phyloP scores from a whole-genome alignment of 30 jellyfish, hydroid and myxozoan species.

The Cassiopea xamachana region DNA sequence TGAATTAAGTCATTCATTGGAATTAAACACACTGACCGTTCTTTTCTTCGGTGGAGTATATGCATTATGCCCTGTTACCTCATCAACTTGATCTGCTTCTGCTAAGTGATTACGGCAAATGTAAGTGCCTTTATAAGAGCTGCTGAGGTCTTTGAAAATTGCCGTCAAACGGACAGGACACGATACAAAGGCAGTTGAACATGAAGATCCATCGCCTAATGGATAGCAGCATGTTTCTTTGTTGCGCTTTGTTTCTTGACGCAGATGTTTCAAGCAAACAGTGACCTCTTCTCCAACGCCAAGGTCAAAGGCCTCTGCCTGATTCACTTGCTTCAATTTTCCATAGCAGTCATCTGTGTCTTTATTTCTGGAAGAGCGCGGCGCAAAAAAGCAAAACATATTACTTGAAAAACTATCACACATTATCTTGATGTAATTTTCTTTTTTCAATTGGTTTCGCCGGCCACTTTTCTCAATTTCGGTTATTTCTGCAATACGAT shows the following conservation, averaged over 20 bases:
- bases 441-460: too few relatives aligned
- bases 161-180: constrained; percentile 16
- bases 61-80: constrained; percentile 19
- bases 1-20: not conserved
- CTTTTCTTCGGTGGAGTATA: constrained; percentile 27
- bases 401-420: too few relatives aligned
- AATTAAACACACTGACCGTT: constrained; percentile 16
- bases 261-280: constrained; percentile 20
- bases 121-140: constrained; percentile 23
- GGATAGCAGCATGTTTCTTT: constrained; percentile 22
- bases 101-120: constrained; percentile 13
- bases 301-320: too few relatives aligned
- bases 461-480: too few relatives aligned
- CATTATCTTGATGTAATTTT: too few relatives aligned
- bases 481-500: too few relatives aligned
- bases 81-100: constrained; percentile 6
- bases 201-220: constrained; percentile 19
- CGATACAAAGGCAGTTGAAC: not conserved
- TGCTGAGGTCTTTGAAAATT: constrained; percentile 17
- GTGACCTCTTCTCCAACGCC: not conserved
- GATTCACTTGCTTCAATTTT: too few relatives aligned
- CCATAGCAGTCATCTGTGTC: too few relatives aligned
- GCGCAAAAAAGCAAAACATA: too few relatives aligned
- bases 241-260: constrained; percentile 15
- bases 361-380: too few relatives aligned